These are phyloP conservation scores for Gopherus flavomarginatus DNA, from an alignment of 2,113 vertebrate genomes.

Conservation along the genomic window DNA sequence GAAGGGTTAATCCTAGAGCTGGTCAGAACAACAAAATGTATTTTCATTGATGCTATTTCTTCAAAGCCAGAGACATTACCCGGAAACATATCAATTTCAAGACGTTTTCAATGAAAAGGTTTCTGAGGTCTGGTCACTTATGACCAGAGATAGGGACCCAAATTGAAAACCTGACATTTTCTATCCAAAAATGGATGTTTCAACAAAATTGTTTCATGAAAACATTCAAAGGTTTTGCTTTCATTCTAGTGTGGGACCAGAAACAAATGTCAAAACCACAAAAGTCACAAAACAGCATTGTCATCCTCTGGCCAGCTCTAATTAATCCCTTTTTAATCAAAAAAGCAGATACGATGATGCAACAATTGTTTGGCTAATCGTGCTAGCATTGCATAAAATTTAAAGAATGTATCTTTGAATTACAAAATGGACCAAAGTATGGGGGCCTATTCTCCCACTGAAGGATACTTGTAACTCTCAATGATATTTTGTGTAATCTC, in stretches of 20 bases:
- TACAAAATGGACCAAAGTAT: not conserved
- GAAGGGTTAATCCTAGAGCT: slow-evolving; percentile 17
- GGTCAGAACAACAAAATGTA: not conserved
- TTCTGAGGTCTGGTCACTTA: not conserved
- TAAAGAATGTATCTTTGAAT: not conserved
- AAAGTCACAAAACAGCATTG: not conserved
- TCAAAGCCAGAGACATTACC: not conserved
- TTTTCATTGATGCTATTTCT: not conserved
- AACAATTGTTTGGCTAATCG: not conserved
- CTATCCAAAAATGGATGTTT: fast-evolving
- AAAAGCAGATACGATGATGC: not conserved
- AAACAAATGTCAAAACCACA: not conserved
- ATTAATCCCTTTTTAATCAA: slow-evolving; percentile 28
- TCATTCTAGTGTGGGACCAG: not conserved
- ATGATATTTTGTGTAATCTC: not conserved
- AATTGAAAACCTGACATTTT: not conserved
- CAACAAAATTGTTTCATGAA: not conserved
- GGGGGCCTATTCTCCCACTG: not conserved
- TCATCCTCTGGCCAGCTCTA: not conserved
- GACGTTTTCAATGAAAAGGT: not conserved
- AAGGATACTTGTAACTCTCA: not conserved
- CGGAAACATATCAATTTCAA: not conserved
- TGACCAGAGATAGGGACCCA: not conserved
- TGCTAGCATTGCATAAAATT: not conserved
- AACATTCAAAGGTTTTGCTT: not conserved